Evolutionary conservation across 2,113 vertebrate species (phyloP), one percentile per base, ranked within the genome.

Genomic region (Psephotus haematonotus): DNA sequence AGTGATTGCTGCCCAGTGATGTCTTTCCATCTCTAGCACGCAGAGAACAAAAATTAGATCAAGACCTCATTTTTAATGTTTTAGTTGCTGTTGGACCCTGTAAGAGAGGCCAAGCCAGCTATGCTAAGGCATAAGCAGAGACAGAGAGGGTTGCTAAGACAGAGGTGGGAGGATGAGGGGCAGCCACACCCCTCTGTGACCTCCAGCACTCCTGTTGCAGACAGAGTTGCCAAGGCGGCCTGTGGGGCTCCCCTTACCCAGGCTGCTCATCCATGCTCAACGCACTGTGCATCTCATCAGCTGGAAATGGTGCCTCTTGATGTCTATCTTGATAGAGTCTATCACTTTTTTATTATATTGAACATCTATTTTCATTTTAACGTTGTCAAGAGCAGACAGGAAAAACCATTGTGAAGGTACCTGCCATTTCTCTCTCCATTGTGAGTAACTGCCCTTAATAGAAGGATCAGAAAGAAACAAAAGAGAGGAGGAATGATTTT

Each of bases 1-100:
- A 6, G 85, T 35, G 52, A 33, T 7, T 53, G 63, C 57, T 89
- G 84, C 87, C 57, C 67, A 76, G 63, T 0, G 18, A 49, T 84
- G 59, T 65, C 85, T 86, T 91, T 87, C 75, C 68, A 74, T 37
- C 49, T 82, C 76, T 16, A 80, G 57, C 74, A 92, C 7, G 33
- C 80, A 87, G 41, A 85, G 67, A 49, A 52, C 7, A 85, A 82
- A 81, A 87, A 50, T 81, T 57, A 74, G 89, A 72, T 88, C 60
- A 83, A 78, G 74, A 44, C 80, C 53, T 92, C 18, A 53, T 43
- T 88, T 83, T 49, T 63, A 77, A 62, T 60, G 53, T 71, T 86
- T 75, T 15, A 70, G 31, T 35, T 93, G 86, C 62, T 5, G 0
- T 63, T 84, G 83, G 80, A 37, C 39, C 60, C n/a, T 37, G 28